Evolutionary conservation across 1,140 invertebrate genomes (phyloP).

Genomic region (Bombus consobrinus): DNA sequence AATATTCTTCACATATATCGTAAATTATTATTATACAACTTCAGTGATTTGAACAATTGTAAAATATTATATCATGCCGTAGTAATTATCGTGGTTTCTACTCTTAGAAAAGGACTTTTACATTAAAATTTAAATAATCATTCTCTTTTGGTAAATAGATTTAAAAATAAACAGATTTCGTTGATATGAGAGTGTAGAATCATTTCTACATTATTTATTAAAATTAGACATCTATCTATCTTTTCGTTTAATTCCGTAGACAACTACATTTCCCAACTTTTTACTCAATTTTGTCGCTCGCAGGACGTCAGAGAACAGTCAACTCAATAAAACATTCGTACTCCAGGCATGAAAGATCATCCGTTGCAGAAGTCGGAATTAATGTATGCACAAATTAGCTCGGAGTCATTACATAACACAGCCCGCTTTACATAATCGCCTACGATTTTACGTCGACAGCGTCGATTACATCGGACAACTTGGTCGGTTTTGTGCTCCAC

Average conservation of each 20-base stretch:
- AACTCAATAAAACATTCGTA: neutral
- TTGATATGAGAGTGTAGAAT: neutral
- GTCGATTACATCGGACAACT: constrained; percentile 41
- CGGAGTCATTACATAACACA: neutral
- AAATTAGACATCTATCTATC: neutral
- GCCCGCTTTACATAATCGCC: constrained; percentile 10
- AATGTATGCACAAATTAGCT: constrained; percentile 29
- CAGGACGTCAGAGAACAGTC: neutral
- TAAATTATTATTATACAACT: no score
- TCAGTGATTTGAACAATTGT: no score
- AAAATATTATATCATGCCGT: no score
- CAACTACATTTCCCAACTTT: neutral
- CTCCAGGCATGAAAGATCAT: neutral
- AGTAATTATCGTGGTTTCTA: no score
- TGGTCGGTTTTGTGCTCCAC: constrained; percentile 40
- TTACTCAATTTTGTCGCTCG: neutral
- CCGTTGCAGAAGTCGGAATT: neutral
- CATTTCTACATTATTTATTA: no score
- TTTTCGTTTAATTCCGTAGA: neutral
- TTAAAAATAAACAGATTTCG: neutral
- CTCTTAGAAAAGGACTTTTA: no score
- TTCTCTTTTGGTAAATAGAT: neutral
- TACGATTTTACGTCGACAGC: constrained; percentile 8
- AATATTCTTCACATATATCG: no score
- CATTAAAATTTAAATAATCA: neutral